Percentiles rank a stretch among this genome's conserved stretches.
Conservation (phyloP, 2,113 vertebrate species). For the Cathartes aura region DNA sequence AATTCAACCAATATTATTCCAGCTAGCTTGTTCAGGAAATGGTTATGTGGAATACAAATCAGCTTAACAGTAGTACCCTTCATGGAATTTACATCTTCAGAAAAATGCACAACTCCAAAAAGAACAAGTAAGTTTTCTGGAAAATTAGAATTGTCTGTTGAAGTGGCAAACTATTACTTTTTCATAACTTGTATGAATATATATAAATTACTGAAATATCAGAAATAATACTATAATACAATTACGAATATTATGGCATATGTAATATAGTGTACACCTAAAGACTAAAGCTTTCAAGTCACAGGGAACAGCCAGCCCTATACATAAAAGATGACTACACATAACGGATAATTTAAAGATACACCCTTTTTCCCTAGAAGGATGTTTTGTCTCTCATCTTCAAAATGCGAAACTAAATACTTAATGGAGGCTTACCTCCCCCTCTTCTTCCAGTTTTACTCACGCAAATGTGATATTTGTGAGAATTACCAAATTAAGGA, state of each 20-base stretch:
- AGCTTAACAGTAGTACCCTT: not conserved
- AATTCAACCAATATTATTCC: slow-evolving; percentile 50
- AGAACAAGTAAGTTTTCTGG: not conserved
- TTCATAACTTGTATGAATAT: not conserved
- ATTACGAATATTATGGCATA: not conserved
- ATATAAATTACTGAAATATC: not conserved
- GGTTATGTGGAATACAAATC: slow-evolving; percentile 17
- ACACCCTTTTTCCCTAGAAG: not conserved
- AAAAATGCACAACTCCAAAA: slow-evolving; percentile 8
- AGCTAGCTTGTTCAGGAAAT: not conserved
- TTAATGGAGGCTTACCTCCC: not conserved
- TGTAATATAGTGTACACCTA: not conserved
- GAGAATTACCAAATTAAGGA: not conserved
- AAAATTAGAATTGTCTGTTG: not conserved
- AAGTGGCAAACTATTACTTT: not conserved
- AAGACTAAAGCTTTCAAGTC: not conserved
- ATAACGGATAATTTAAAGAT: not conserved
- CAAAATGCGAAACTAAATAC: not conserved
- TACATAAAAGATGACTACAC: not conserved
- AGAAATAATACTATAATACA: not conserved
- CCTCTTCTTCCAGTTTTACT: not conserved
- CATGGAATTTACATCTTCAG: not conserved
- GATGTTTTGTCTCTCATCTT: not conserved
- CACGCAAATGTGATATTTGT: not conserved
- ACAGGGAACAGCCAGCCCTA: not conserved